phyloP scores from a whole-genome alignment of 2,888 invertebrate species.

The Acronicta aceris region DNA sequence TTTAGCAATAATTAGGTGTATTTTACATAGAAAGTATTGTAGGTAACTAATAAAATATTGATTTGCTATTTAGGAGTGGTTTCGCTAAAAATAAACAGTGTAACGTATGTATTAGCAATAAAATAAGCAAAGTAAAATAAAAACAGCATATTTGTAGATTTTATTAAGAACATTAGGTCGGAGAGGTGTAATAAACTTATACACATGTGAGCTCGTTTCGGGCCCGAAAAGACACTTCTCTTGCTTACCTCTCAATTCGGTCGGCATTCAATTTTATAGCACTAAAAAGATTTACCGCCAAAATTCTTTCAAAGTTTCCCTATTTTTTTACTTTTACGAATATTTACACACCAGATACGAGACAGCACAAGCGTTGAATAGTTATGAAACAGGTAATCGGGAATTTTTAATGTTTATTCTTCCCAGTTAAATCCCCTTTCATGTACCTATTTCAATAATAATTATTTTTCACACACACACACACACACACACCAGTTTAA shows the following conservation, averaged over 20 bases:
- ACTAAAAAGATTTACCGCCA: constrained; percentile 66
- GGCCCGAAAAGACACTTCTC: constrained; percentile 36
- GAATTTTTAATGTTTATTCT: too few relatives aligned
- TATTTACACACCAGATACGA: constrained; percentile 14
- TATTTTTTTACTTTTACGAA: constrained; percentile 44
- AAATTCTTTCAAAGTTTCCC: constrained; percentile 48
- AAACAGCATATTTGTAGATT: constrained; percentile 37
- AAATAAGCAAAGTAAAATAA: constrained; percentile 1
- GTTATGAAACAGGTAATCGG: not conserved
- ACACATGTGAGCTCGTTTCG: constrained; percentile 59
- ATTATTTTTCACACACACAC: too few relatives aligned
- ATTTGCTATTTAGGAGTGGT: too few relatives aligned
- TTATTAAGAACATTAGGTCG: constrained; percentile 56
- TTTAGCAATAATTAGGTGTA: too few relatives aligned
- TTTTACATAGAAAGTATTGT: too few relatives aligned
- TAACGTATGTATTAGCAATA: not conserved
- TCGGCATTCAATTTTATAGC: constrained; percentile 68
- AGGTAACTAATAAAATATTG: too few relatives aligned
- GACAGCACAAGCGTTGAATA: not conserved
- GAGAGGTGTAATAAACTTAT: constrained; percentile 61
- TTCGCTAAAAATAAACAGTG: too few relatives aligned
- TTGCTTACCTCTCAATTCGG: constrained; percentile 67
- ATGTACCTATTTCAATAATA: too few relatives aligned
- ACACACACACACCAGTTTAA: constrained; percentile 7
- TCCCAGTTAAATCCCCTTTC: too few relatives aligned